Evolutionary conservation across 2,113 vertebrate genomes (phyloP), one percentile per base, ranked within the genome.

Genomic region (Rhinoptilus africanus): DNA sequence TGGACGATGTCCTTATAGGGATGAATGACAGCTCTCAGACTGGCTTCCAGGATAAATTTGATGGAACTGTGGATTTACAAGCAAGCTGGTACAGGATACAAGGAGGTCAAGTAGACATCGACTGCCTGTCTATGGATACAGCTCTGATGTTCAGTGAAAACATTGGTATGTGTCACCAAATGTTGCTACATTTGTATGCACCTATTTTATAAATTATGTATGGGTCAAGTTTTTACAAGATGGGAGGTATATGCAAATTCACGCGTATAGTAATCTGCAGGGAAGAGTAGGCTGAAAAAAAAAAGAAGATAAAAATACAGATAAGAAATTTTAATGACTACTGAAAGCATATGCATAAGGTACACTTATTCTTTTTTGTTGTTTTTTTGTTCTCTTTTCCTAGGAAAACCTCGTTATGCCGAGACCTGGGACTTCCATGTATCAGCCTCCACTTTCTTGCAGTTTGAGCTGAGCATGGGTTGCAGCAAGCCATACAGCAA

Each of bases 391-490:
- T 88, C 82, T 88, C 73, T 95, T 78, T 88, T 64, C 50, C 57
- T 94, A 99, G 99, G 99, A 92, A 99, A 99, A 96, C 98, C 99
- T 51, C 98, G 99, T 53, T 99, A 99, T n/a, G 99, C 99, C 2
- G 99, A 99, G 97, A 99, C 98, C 95, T 99, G 99, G 99, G 99
- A 99, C 90, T 99, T 99, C 51, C 99, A 99, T 4, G 98, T 99
- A 37, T 99, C 99, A 4, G 98, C 99, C 21, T 99, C 99, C 4
- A 99, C 99, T 34, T 99, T 99, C 96, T 94, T 99, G 88, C 99
- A 99, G 97, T 99, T 99, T 96, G 99, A 99, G 95, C 96, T 99
- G 95, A 99, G 98, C 96, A 99, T 99, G 99, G 99, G 99, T 45
- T 99, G 99, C 88, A 99, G 99, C 97, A 99, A 99, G 88, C 98